Conservation (phyloP, 2,888 invertebrate genomes). For the Andrena fulva region DNA sequence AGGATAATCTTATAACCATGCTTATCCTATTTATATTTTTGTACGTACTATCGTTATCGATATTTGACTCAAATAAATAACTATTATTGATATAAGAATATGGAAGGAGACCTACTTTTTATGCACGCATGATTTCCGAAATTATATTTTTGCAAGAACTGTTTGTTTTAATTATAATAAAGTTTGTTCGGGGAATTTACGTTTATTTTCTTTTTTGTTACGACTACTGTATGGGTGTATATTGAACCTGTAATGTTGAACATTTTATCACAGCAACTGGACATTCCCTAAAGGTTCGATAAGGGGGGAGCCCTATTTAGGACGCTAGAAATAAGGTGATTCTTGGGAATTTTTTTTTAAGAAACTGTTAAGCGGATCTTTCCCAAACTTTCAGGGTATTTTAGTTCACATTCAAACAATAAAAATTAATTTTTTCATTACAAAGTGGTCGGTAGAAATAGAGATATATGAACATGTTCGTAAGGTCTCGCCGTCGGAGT, state of each 20-base stretch:
- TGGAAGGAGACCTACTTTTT: not conserved
- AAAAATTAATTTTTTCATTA: no score
- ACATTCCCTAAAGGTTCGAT: not conserved
- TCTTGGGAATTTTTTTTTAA: no score
- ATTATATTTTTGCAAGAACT: not conserved
- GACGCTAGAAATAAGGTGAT: no score
- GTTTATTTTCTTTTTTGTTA: not conserved
- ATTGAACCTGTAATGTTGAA: not conserved
- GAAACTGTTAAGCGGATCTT: no score
- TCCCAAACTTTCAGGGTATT: no score
- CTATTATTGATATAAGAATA: not conserved
- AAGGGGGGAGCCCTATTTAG: no score
- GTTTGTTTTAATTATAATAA: not conserved
- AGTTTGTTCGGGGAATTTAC: not conserved
- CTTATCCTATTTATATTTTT: no score
- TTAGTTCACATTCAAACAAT: no score
- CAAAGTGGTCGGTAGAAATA: no score
- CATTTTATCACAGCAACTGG: conserved; percentile 5
- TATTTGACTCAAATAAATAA: not conserved
- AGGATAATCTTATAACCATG: no score
- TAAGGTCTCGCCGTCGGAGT: no score
- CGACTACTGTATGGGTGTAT: not conserved
- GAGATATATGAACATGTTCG: no score
- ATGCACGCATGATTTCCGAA: not conserved
- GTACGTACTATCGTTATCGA: not conserved